Evolutionary conservation across 2,113 vertebrate genomes (phyloP), one percentile per base, ranked within the genome.

Genomic region (Scolopax mira): DNA sequence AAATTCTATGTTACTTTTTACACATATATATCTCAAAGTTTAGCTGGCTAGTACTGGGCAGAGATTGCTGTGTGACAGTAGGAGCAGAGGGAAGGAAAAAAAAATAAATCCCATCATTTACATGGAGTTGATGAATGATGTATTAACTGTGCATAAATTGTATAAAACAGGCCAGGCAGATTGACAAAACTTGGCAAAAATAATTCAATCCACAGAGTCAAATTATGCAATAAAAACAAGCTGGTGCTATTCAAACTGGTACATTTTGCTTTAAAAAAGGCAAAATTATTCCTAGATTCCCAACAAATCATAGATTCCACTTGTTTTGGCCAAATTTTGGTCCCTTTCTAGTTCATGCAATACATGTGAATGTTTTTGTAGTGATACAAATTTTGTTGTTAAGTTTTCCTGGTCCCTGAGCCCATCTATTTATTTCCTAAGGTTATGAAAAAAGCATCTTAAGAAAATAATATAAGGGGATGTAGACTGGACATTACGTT

Each of bases 131-230:
- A 88, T 80, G 71, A 96, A 95, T 73, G 30, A 88, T 66, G 41
- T 67, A 74, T 73, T 89, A 96, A 83, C 51, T 78, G 55, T 83
- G 37, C 0, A 3, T 49, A 83, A 83, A 62, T 62, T 33, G 16
- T 71, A 37, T 30, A 74, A 78, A 90, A 84, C 31, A 46, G 31
- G 46, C n/a, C 82, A 92, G 54, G 46, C 44, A 90, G 71, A 90
- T 78, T 78, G 90, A 93, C 37, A 86, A 85, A 94, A 70, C n/a
- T 78, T 78, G 60, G 71, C 75, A 92, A 95, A 95, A 94, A 92
- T 58, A 88, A 80, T 83, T 85, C 55, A 78, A 86, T 90, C 78
- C 33, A 67, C 46, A 49, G 35, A 69, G 28, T 80, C 44, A 90
- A 84, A 90, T 71, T 88, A 44, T 4, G 11, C 85, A 96, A 91